Conservation (phyloP, 2,888 invertebrate genomes). For the Apantesis nais region DNA sequence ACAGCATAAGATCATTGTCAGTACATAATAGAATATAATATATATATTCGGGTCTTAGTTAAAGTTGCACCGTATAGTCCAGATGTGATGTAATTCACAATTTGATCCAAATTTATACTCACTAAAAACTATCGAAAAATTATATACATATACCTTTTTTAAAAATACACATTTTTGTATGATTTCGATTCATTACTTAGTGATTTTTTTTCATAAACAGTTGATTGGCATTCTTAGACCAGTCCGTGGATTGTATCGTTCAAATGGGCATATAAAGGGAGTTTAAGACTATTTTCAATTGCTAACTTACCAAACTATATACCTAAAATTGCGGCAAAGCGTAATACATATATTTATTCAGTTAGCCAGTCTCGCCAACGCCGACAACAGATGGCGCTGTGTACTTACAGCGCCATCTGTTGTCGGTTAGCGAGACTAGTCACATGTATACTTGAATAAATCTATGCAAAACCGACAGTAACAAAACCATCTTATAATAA, state of each 20-base stretch:
- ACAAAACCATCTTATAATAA: constrained; percentile 17
- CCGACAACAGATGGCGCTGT: neutral
- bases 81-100: neutral
- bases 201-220: too few species aligned
- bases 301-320: constrained; percentile 45
- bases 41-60: too few species aligned
- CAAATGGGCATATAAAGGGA: neutral
- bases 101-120: too few species aligned
- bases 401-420: too few species aligned
- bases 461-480: constrained; percentile 16
- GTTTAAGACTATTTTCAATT: constrained; percentile 14
- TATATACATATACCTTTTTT: too few species aligned
- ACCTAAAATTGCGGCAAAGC: constrained; percentile 21
- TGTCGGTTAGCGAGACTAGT: too few species aligned
- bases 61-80: too few species aligned
- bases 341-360: neutral
- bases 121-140: too few species aligned
- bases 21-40: too few species aligned
- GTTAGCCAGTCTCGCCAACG: neutral
- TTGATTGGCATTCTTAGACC: neutral
- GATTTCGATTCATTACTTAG: too few species aligned
- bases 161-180: too few species aligned
- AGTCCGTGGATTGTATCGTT: neutral
- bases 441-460: neutral
- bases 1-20: too few species aligned